phyloP scores from a whole-genome alignment of 2,888 invertebrate genomes.

The Flexamia atlantica region DNA sequence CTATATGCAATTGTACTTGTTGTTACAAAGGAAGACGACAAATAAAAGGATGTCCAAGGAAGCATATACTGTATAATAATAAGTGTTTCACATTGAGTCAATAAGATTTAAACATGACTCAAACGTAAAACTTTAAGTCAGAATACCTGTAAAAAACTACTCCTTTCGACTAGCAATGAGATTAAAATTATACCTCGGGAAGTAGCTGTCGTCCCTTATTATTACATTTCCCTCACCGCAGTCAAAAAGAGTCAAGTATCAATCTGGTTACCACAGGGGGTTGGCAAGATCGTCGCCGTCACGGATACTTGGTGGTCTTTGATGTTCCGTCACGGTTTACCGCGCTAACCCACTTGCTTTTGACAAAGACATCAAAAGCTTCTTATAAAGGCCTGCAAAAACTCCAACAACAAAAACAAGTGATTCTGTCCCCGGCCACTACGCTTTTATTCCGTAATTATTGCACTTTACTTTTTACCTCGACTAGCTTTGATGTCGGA shows the following conservation, averaged over 20 bases:
- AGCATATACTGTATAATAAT: too few species aligned
- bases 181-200: neutral
- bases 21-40: too few species aligned
- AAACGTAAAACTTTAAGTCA: too few species aligned
- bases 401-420: constrained; percentile 43
- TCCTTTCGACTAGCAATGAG: neutral
- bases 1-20: too few species aligned
- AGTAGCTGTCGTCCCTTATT: neutral
- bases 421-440: constrained; percentile 14
- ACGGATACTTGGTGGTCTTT: constrained; percentile 45
- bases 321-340: constrained; percentile 44
- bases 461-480: constrained; percentile 34
- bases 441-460: constrained; percentile 32
- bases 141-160: too few species aligned
- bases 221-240: neutral
- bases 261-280: constrained; percentile 30
- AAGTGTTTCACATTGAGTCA: too few species aligned
- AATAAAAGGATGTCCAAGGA: too few species aligned
- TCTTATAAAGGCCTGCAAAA: constrained; percentile 46
- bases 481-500: constrained; percentile 8
- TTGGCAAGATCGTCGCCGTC: constrained; percentile 3
- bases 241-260: constrained; percentile 32
- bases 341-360: constrained; percentile 44
- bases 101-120: too few species aligned
- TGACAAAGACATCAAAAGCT: constrained; percentile 57